Evolutionary conservation across 2,113 vertebrate species (phyloP), one percentile per base, ranked within the genome.

Genomic region (Corythoichthys haematopterus): DNA sequence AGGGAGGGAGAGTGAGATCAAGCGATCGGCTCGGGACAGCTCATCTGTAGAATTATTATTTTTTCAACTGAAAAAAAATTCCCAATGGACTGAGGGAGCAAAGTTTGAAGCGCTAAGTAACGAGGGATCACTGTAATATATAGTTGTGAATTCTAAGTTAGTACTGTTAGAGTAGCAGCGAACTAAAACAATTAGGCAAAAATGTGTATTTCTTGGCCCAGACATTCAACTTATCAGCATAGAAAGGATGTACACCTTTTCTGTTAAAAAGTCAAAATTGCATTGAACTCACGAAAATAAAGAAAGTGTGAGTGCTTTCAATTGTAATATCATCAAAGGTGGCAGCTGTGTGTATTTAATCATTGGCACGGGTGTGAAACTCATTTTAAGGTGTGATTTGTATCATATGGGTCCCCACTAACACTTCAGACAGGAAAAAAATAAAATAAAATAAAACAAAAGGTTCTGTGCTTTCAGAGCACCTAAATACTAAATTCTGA

Each of bases 371-470:
- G 46, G 82, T 51, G 75, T 66, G 60, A 80, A 43, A 48, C 4
- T 50, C 33, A 72, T 65, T 70, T 14, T 38, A 43, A 79, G 38
- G 78, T 82, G 83, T 67, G 52, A 79, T 13, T 50, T 60, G 50
- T 59, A 69, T 53, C 2, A 15, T 36, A 38, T 57, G 37, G 46
- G 4, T 52, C 4, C 3, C 11, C 4, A 2, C 1, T 63, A n/a
- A 74, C 75, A 38, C 73, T 40, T 45, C 48, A 60, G 28, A 60
- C 36, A 37, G 15, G 28, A 61, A 58, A 53, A 9, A 36, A 8
- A 53, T 3, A 51, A 28, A 13, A 6, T 10, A 11, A 48, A 45
- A 20, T 35, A 20, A 15, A 40, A 50, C 13, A 15, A 50, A 46
- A 46, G 11, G 11, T 36, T 35, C 11, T 0, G 6, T 15, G 12